Evolutionary conservation across 2,797 vertebrate genomes (phyloP), one percentile per base, ranked within the genome.

Genomic region (Moxostoma hubbsi): DNA sequence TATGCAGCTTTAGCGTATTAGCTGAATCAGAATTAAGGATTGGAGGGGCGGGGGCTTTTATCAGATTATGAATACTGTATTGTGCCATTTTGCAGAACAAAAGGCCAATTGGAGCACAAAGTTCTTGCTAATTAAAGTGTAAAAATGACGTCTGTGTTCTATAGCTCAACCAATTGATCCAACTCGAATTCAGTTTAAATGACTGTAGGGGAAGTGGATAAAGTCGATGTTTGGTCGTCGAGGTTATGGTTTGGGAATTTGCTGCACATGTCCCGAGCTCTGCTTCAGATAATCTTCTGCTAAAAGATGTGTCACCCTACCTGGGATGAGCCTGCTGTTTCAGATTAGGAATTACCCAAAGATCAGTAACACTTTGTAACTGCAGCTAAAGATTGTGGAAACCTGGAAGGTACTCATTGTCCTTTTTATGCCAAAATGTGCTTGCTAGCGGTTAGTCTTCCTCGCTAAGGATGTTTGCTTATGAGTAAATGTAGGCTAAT

Each of bases 251-350:
- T 53, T 47, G 63, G 63, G 63, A 67, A 76, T 67, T 62, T 62
- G 51, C 77, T 73, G 45, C 59, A 79, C 13, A 16, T 64, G 77
- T 55, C 12, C 53, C 12, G 13, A n/a, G 54, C 9, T 16, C 50
- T 71, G 16, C 45, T 65, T 64, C 45, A 72, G 53, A 9, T 79
- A 79, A 79, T 73, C 77, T 78, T 9, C 76, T 70, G 36, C 58
- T 54, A 12, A 78, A 71, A 64, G 8, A 58, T 10, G 12, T 4
- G 49, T 62, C 75, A 70, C 10, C 11, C 5, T n/a, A 49, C 61
- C 65, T 53, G 7, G 51, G 51, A 58, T 58, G 62, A 50, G 51
- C 45, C 16, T 49, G 77, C 6, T 0, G 77, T 65, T 65, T 16
- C 11, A 54, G 76, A 71, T 78, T 64, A 71, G 51, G 58, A 78